Percentiles rank a stretch among this genome's conserved stretches.
These are phyloP conservation scores for Xenops minutus DNA, from an alignment of 2,797 vertebrate genomes.

Conservation along the genomic window DNA sequence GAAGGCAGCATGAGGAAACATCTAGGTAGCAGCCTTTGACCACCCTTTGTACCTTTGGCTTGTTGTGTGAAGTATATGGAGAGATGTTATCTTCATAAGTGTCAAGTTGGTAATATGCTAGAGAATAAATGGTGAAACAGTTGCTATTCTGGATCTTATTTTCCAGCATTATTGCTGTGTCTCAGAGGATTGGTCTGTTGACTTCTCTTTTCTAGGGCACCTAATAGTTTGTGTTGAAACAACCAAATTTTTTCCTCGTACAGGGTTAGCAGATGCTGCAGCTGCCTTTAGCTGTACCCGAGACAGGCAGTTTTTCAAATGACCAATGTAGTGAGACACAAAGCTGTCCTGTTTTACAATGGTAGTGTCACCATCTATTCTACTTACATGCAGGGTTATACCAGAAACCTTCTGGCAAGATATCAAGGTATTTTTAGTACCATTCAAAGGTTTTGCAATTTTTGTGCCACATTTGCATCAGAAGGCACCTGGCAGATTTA, in stretches of 20 bases:
- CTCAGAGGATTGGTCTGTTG: neutral
- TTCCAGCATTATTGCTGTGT: neutral
- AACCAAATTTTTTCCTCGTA: neutral
- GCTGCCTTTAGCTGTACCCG: neutral
- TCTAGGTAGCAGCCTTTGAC: neutral
- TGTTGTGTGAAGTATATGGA: neutral
- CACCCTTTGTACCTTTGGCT: neutral
- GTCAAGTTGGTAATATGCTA: neutral
- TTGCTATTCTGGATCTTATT: neutral
- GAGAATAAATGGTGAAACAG: neutral
- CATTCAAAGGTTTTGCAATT: neutral
- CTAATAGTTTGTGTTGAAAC: neutral
- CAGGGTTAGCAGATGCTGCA: neutral
- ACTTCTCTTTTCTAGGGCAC: neutral
- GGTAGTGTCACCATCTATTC: neutral
- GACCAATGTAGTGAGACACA: neutral
- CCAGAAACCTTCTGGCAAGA: neutral
- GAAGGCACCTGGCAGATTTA: neutral
- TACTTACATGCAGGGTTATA: neutral
- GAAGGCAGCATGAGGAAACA: neutral
- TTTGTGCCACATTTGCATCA: neutral
- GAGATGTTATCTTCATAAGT: fast-evolving
- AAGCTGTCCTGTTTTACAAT: neutral
- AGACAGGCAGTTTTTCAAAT: neutral
- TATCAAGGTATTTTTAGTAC: neutral